Percentiles rank a stretch among this genome's conserved stretches.
Evolutionary conservation across 1,140 invertebrate genomes (phyloP).

Genomic region (Psilanteris sp.): DNA sequence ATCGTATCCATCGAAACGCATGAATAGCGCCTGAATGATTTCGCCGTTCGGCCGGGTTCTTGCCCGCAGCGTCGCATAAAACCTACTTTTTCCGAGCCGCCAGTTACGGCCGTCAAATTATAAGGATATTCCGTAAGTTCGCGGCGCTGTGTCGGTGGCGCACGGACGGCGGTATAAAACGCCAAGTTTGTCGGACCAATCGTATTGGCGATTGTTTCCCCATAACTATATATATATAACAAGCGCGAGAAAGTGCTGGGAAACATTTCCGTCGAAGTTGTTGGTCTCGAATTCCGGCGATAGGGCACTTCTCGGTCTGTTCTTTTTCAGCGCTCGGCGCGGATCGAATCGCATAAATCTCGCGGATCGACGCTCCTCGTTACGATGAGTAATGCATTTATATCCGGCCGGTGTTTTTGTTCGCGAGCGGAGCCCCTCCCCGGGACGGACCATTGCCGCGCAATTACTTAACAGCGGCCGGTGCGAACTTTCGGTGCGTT

Average conservation of each 20-base stretch:
- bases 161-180: constrained; percentile 26
- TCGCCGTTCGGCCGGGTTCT: too few relatives aligned
- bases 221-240: background rate
- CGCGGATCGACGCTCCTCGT: constrained; percentile 53
- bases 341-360: constrained; percentile 54
- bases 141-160: background rate
- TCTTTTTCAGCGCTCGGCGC: constrained; percentile 1
- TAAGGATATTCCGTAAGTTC: background rate
- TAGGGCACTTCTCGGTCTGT: constrained; percentile 5
- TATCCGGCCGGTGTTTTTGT: constrained; percentile 24
- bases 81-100: background rate
- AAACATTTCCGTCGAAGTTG: constrained; percentile 41
- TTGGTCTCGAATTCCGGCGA: constrained; percentile 39
- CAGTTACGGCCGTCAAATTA: constrained; percentile 8
- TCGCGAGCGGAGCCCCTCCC: background rate
- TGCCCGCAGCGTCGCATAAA: too few relatives aligned
- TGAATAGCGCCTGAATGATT: too few relatives aligned
- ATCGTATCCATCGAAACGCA: too few relatives aligned
- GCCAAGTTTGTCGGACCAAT: constrained; percentile 31
- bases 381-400: constrained; percentile 54
- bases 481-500: constrained; percentile 41
- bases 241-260: constrained; percentile 19
- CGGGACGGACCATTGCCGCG: constrained; percentile 27
- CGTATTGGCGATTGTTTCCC: constrained; percentile 22
- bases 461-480: constrained; percentile 67